These are phyloP conservation scores for Myanophis thanlyinensis DNA, from an alignment of 2,113 vertebrate genomes.

Conservation along the genomic window DNA sequence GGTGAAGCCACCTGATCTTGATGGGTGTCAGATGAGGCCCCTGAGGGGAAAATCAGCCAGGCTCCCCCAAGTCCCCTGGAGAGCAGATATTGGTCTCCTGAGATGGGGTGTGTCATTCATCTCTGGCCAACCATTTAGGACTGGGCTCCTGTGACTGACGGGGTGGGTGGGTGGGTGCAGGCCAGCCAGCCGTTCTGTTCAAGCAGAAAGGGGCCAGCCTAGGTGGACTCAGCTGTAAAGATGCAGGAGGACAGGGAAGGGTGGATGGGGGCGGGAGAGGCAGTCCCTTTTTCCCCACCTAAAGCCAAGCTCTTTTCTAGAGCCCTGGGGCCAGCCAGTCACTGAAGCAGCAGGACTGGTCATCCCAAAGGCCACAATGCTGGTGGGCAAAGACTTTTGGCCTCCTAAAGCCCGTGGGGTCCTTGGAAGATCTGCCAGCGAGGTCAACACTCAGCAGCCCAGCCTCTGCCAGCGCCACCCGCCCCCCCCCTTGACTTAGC, in stretches of 20 bases:
- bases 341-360: neutral
- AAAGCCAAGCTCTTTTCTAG: neutral
- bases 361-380: neutral
- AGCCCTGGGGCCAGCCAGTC: neutral
- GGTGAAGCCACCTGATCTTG: neutral
- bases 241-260: neutral
- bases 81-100: neutral
- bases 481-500: neutral
- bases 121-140: neutral
- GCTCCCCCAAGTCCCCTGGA: neutral
- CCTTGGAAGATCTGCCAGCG: neutral
- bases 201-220: neutral
- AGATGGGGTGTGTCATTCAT: no score
- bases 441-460: neutral
- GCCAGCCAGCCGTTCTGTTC: neutral
- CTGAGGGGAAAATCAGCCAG: neutral
- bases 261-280: neutral
- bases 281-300: fast-evolving
- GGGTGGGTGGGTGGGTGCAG: no score
- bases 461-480: neutral
- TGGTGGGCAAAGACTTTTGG: neutral
- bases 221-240: neutral
- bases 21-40: neutral
- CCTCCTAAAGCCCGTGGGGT: neutral
- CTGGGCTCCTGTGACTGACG: neutral